These are phyloP conservation scores for Paelopatides confundens DNA, from an alignment of 53 echinoderm and acorn worm genomes.

Conservation along the genomic window DNA sequence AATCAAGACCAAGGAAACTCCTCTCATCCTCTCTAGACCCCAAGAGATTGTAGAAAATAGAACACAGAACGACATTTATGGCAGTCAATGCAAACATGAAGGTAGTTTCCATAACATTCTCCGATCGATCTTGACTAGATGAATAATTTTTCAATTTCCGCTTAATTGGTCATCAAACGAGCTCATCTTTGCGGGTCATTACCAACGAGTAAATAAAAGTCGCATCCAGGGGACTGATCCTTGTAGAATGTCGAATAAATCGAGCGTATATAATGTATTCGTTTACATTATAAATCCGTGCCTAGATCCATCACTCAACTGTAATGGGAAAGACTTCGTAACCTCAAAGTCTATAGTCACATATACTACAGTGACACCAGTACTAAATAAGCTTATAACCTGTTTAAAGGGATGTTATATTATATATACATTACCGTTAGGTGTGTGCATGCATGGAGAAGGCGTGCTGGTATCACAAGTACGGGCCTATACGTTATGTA, in stretches of 20 bases:
- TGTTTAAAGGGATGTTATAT: background rate
- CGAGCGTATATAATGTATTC: background rate
- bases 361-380: background rate
- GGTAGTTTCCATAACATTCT: conserved; percentile 1
- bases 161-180: conserved; percentile 5
- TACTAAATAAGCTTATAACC: background rate
- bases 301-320: background rate
- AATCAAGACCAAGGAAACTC: background rate
- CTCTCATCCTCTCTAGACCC: background rate
- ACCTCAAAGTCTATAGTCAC: too few relatives aligned
- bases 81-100: background rate
- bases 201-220: background rate
- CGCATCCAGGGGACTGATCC: background rate
- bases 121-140: background rate
- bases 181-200: conserved; percentile 1
- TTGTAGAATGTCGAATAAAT: background rate
- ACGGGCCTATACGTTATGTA: too few relatives aligned
- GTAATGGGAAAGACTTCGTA: background rate
- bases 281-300: background rate
- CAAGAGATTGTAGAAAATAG: background rate
- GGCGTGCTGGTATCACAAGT: too few relatives aligned
- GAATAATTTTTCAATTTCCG: conserved; percentile 5
- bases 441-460: too few relatives aligned
- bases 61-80: background rate
- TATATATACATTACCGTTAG: too few relatives aligned